Evolutionary conservation across 2,113 vertebrate species (phyloP).

Genomic region (Rhodinocichla rosea): DNA sequence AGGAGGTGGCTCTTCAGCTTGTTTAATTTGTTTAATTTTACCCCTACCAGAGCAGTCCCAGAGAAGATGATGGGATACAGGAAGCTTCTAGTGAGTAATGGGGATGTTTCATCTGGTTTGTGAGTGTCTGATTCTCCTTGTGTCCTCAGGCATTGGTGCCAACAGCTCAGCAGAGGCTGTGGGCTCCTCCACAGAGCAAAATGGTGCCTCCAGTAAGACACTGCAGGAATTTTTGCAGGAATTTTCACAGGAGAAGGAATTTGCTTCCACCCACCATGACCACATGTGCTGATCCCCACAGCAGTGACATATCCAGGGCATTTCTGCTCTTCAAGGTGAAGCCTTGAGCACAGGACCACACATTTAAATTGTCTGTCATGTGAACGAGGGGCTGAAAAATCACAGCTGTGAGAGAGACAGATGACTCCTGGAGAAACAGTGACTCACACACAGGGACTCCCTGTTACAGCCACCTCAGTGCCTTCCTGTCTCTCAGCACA

Average conservation of each 20-base stretch:
- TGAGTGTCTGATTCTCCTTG: not conserved
- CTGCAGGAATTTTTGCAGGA: not conserved
- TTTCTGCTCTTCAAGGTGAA: not conserved
- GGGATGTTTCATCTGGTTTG: not conserved
- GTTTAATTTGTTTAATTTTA: conserved; percentile 20
- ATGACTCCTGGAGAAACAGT: not conserved
- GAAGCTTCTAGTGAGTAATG: not conserved
- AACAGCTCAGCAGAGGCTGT: not conserved
- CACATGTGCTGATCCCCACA: not conserved
- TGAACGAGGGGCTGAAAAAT: not conserved
- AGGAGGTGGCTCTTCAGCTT: not conserved
- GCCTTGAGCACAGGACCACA: not conserved
- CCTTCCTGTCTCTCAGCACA: not conserved
- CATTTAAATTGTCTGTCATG: not conserved
- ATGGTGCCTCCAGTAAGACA: not conserved
- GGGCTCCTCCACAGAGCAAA: not conserved
- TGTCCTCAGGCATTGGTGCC: not conserved
- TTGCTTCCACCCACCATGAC: not conserved
- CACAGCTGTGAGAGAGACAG: not conserved
- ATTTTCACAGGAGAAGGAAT: not conserved
- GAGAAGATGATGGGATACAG: not conserved
- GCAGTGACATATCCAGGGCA: not conserved
- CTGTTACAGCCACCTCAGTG: not conserved
- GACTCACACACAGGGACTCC: not conserved
- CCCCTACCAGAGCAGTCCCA: not conserved